phyloP scores from a whole-genome alignment of 1,140 invertebrate genomes.

The Cotesia glomerata region DNA sequence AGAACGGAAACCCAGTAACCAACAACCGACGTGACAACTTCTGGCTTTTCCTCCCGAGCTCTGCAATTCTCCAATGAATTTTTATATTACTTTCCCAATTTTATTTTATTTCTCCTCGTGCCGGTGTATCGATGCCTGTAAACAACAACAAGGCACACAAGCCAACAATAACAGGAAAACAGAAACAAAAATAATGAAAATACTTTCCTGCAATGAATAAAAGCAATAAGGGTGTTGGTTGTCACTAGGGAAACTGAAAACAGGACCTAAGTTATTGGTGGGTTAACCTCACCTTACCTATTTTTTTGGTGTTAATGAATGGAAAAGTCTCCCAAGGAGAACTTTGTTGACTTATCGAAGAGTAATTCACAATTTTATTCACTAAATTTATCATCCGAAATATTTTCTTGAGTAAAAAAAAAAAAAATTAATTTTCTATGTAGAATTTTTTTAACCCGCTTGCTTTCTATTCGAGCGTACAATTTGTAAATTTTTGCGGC shows the following conservation, averaged over 20 bases:
- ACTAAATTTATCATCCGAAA: too few relatives aligned
- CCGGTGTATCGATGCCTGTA: too few relatives aligned
- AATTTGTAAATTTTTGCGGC: constrained; percentile 6
- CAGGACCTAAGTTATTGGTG: too few relatives aligned
- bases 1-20: too few relatives aligned
- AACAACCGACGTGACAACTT: constrained; percentile 12
- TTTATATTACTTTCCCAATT: not conserved
- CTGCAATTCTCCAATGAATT: constrained; percentile 21
- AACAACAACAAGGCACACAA: not conserved
- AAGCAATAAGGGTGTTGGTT: not conserved
- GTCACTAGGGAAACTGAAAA: not conserved
- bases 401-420: too few relatives aligned
- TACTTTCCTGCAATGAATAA: not conserved
- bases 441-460: too few relatives aligned
- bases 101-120: not conserved
- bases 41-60: not conserved
- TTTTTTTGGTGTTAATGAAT: constrained; percentile 29
- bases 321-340: constrained; percentile 28
- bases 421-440: too few relatives aligned
- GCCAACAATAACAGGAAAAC: not conserved
- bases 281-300: not conserved
- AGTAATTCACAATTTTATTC: too few relatives aligned
- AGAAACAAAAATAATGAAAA: not conserved
- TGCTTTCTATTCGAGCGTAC: not conserved
- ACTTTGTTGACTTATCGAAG: constrained; percentile 18